phyloP scores from a whole-genome alignment of 2,113 vertebrate genomes.

The Neogale vison region DNA sequence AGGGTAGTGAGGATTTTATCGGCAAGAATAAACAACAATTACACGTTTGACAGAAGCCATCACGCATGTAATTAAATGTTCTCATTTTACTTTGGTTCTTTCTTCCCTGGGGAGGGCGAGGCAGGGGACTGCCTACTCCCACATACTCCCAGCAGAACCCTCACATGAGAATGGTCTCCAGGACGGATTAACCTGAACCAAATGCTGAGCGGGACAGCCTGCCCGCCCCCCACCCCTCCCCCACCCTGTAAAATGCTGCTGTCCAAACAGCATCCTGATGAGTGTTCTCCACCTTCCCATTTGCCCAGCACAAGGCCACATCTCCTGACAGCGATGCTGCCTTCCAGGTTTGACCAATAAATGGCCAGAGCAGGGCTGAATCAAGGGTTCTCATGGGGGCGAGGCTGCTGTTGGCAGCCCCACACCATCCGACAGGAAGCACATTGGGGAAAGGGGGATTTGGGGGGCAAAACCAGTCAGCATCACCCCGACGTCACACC shows the following conservation, averaged over 20 bases:
- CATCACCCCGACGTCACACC: background rate
- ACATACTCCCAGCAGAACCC: background rate
- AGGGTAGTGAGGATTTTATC: background rate
- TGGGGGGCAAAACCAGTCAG: background rate
- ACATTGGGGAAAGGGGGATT: too few relatives aligned
- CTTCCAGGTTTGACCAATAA: background rate
- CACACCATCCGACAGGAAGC: rapidly evolving
- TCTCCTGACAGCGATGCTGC: background rate
- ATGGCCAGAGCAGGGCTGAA: background rate
- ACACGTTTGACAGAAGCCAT: background rate
- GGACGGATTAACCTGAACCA: background rate
- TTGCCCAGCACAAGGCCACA: background rate
- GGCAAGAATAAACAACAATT: background rate
- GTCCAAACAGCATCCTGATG: background rate
- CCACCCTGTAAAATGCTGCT: background rate
- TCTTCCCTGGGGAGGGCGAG: background rate
- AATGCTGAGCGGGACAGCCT: background rate
- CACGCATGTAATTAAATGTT: background rate
- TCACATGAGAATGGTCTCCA: background rate
- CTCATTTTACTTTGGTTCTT: background rate
- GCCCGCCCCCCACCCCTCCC: too few relatives aligned
- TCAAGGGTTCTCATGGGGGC: rapidly evolving
- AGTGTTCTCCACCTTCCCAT: background rate
- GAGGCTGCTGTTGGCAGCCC: background rate
- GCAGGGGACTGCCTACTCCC: background rate